Conservation (phyloP, 2,797 vertebrate genomes). For the Champsocephalus esox region DNA sequence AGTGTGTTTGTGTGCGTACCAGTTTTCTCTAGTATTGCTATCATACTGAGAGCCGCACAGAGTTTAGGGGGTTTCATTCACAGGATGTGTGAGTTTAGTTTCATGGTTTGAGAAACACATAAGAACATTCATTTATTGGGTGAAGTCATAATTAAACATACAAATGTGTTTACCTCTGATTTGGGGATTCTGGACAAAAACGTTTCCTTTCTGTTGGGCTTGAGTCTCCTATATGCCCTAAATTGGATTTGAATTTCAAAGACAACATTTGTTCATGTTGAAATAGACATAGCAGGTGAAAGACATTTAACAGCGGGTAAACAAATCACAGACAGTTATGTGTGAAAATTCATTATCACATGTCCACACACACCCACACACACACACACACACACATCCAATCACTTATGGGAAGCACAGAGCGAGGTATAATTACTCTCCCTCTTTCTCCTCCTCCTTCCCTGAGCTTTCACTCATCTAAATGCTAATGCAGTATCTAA, state of each 20-base stretch:
- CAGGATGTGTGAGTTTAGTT: neutral
- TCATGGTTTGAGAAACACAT: neutral
- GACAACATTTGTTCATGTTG: too few relatives aligned
- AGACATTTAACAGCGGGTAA: constrained; percentile 30
- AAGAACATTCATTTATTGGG: neutral
- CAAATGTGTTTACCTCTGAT: neutral
- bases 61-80: neutral
- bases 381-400: constrained; percentile 23
- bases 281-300: constrained; percentile 4
- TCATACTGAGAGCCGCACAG: neutral
- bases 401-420: constrained; percentile 46
- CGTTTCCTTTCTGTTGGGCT: neutral
- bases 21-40: neutral
- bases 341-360: constrained; percentile 63
- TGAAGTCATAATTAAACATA: neutral
- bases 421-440: constrained; percentile 60
- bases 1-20: constrained; percentile 22
- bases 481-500: constrained; percentile 81
- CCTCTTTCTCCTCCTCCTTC: constrained; percentile 6
- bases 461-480: constrained; percentile 71
- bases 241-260: neutral
- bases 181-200: neutral
- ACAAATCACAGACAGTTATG: constrained; percentile 49
- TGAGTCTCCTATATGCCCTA: neutral
- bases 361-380: constrained; percentile 7